Evolutionary conservation across 2,888 invertebrate species (phyloP), one percentile per base, ranked within the genome.

Genomic region (Drosophila mimica): DNA sequence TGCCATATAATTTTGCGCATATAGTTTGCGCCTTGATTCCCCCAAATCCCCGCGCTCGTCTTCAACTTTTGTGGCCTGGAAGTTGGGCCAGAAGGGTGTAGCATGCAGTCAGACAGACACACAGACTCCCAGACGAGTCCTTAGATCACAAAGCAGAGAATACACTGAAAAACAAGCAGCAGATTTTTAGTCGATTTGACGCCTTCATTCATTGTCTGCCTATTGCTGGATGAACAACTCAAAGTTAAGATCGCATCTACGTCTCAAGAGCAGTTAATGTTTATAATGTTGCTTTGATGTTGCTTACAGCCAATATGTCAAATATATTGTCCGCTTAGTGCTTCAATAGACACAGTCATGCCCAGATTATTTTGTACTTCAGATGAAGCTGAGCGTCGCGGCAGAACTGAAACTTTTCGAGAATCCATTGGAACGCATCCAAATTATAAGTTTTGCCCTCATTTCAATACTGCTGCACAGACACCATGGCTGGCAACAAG

Each of bases 351-450:
- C 54, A 48, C 31, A 73, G 59, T 62, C 70, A 70, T 54, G 51
- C 49, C 36, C 59, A 69, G 63, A 78, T 74, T 76, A 70, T 74
- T 76, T 59, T 88, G 58, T 58, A 70, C 73, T 76, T 76, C 49
- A 71, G 59, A 52, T 20, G 61, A 9, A 57, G 76, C 53, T 60
- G 54, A 49, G 54, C 46, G 53, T n/a, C 33, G 58, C 67, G 33
- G 54, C 71, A 48, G 28, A 70, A 38, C 57, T 53, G 49, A 67
- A 81, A 67, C 65, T 81, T 81, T 72, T 66, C 33, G 49, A 66
- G 67, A 75, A 81, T 75, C 76, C 74, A 79, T 91, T 91, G 90
- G 90, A 91, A 80, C 70, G 62, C 81, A 83, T 91, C 91, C 90
- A 91, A 91, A 84, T 80, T 78, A 73, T 76, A 83, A 84, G 81